Base-by-base conservation (phyloP, 1,140 invertebrate genomes). In the Cotesia chilonis region DNA sequence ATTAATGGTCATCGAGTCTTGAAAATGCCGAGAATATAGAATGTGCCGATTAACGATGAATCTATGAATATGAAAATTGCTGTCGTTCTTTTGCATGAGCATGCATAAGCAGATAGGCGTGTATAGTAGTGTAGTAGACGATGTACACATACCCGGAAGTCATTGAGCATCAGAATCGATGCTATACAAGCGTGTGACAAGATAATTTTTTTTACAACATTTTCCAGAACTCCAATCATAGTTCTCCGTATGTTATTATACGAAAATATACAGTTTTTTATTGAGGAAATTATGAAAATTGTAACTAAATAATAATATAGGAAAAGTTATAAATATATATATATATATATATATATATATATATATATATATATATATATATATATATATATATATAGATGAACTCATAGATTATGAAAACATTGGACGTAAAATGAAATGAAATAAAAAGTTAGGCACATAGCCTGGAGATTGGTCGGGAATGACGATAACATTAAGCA, bases 51-150 rank as follows among this genome's bases (percentile, higher is more conserved):
- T 81, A 82, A 82, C 81, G 81, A 81, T 82, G 81, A 82, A 81
- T 81, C 79, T 78, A 82, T 82, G 81, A 82, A 82, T 82, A 81
- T 81, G 79, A 81, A 82, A 81, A 79, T 81, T 81, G 66, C 66
- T 68, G 17, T 36, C 66, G 57, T 17, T 59, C 57, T 59, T 68
- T 51, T 51, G 51, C 66, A 20, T 28, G 41, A 28, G 51, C 66
- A 68, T 68, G 28, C 41, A 51, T 41, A 68, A 52, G 14, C 28
- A 51, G 12, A 38, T 41, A 68, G 9, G 17, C 17, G 9, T 20
- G 20, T 59, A 59, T 20, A 59, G 9, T 59, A 59, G 28, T 28
- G 1, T 28, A 28, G 28, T 17, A 35, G 20, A 47, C 10, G 9
- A 10, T 47, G 5, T 47, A 12, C 17, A 38, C 66, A 20, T 51